These are phyloP conservation scores for chimpanzee (Pan troglodytes) DNA, from an alignment of 2,113 vertebrate genomes.

Conservation along the genomic window NHGRI_mPanTro3-v2.1_pri NC_072408.2:117464001-117464500, in stretches of 20 bases:
- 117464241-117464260: background rate
- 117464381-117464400: background rate
- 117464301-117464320: background rate
- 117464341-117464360: background rate
- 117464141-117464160: background rate
- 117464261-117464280: background rate
- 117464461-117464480: background rate
- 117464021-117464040: background rate
- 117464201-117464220: background rate
- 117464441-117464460: background rate
- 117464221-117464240: background rate
- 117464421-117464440: background rate
- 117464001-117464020: background rate
- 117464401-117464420: background rate
- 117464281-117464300: background rate
- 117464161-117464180: background rate
- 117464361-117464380: background rate
- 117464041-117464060: background rate
- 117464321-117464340: background rate
- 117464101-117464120: background rate
- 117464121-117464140: background rate
- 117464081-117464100: background rate
- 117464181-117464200: background rate
- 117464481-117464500: background rate
- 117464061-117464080: background rate